Conservation (phyloP, 2,113 vertebrate species). For the Chauna torquata region DNA sequence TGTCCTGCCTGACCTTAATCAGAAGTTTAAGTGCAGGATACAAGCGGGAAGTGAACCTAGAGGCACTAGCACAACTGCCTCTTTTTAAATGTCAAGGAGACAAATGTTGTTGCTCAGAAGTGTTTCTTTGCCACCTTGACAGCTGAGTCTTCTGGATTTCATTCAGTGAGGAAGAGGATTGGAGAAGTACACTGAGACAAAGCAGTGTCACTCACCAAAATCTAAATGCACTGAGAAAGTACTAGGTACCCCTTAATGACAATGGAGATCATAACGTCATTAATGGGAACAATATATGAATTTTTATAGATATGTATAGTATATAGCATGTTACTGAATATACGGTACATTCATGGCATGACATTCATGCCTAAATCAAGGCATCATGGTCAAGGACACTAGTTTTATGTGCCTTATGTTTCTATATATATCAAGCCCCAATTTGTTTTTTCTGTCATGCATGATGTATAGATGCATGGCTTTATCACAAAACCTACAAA, state of each 20-base stretch:
- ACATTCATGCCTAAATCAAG: neutral
- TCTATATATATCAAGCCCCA: rapidly evolving
- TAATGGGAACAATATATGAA: rapidly evolving
- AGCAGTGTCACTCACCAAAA: neutral
- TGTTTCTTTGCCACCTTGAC: neutral
- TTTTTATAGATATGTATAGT: neutral
- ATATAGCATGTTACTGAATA: neutral
- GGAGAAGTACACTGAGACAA: neutral
- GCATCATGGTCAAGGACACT: neutral
- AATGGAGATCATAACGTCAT: neutral
- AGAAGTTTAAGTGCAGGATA: slow-evolving; percentile 21
- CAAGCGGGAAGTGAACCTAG: neutral
- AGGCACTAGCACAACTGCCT: neutral
- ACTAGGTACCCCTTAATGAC: neutral
- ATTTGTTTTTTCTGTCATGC: neutral
- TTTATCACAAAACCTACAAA: neutral
- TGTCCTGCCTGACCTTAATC: neutral
- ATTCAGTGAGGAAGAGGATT: neutral
- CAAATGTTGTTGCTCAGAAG: slow-evolving; percentile 21
- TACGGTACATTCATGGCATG: neutral
- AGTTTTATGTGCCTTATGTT: neutral
- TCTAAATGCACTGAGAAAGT: neutral
- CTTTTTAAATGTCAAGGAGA: slow-evolving; percentile 45
- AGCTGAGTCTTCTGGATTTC: neutral
- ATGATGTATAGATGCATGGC: rapidly evolving